Conservation (phyloP, 1,140 invertebrate genomes). For the Bombus soroeensis region DNA sequence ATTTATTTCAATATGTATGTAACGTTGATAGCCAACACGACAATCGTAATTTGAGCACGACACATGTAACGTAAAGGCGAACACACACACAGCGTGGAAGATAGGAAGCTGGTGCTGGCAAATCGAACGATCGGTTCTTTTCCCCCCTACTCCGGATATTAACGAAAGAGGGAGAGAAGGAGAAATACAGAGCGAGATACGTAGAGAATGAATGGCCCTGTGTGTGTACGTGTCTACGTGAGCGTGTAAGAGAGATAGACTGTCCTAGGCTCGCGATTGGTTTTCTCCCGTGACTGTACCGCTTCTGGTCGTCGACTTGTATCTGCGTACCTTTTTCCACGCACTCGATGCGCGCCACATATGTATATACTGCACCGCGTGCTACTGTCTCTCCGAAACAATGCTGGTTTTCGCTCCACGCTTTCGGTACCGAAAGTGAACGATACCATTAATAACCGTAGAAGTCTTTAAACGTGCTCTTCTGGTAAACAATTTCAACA, state of each 20-base stretch:
- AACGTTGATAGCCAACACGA: too few species aligned
- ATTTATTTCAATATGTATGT: background rate
- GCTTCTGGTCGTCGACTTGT: constrained; percentile 68
- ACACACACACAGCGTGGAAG: constrained; percentile 16
- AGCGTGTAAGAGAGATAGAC: constrained; percentile 36
- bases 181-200: constrained; percentile 36
- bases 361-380: constrained; percentile 10
- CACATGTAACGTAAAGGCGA: constrained; percentile 21
- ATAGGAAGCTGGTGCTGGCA: constrained; percentile 46
- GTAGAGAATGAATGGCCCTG: constrained; percentile 30
- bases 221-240: background rate
- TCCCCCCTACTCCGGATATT: constrained; percentile 41
- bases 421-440: constrained; percentile 29
- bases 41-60: background rate
- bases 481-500: background rate
- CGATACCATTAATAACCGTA: background rate
- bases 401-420: constrained; percentile 34
- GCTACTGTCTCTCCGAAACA: constrained; percentile 44
- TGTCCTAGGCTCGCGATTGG: constrained; percentile 2
- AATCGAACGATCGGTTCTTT: constrained; percentile 63
- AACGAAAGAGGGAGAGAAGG: constrained; percentile 51
- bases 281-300: constrained; percentile 59
- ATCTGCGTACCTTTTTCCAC: constrained; percentile 61
- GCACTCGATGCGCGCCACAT: constrained; percentile 35
- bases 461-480: background rate